These are phyloP conservation scores for Halichoeres trimaculatus DNA, from an alignment of 2,113 vertebrate species.

Conservation along the genomic window DNA sequence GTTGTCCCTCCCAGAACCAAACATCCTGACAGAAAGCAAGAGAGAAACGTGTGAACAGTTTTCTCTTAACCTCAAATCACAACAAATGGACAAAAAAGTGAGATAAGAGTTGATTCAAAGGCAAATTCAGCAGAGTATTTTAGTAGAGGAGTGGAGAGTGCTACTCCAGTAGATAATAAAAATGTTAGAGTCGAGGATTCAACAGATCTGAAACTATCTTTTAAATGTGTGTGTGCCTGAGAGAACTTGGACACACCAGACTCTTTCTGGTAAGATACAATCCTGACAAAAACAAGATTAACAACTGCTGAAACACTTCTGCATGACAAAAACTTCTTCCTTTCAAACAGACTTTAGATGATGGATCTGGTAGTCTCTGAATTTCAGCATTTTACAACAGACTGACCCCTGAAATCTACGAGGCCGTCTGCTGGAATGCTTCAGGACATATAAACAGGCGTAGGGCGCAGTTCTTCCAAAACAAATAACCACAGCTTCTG, in stretches of 20 bases:
- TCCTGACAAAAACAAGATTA: not conserved
- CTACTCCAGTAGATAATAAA: not conserved
- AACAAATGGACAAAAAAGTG: not conserved
- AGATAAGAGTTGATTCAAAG: not conserved
- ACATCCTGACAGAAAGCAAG: conserved; percentile 86
- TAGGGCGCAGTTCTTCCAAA: not conserved
- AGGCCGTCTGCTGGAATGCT: not conserved
- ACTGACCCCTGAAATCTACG: not conserved
- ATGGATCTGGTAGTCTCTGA: not conserved
- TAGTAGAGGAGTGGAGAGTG: not conserved
- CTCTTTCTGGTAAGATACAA: not conserved
- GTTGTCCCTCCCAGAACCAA: conserved; percentile 96
- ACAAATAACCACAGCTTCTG: not conserved
- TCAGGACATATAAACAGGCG: not conserved
- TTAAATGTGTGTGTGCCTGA: not conserved
- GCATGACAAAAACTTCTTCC: no score
- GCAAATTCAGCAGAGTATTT: not conserved
- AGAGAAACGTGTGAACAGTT: not conserved
- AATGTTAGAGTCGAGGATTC: not conserved
- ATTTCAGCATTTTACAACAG: not conserved
- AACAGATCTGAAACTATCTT: not conserved
- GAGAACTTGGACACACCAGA: not conserved
- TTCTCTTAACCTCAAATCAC: not conserved
- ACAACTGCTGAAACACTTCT: not conserved
- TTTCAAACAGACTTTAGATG: no score